phyloP scores from a whole-genome alignment of 2,888 invertebrate genomes.

The Leuctra nigra region DNA sequence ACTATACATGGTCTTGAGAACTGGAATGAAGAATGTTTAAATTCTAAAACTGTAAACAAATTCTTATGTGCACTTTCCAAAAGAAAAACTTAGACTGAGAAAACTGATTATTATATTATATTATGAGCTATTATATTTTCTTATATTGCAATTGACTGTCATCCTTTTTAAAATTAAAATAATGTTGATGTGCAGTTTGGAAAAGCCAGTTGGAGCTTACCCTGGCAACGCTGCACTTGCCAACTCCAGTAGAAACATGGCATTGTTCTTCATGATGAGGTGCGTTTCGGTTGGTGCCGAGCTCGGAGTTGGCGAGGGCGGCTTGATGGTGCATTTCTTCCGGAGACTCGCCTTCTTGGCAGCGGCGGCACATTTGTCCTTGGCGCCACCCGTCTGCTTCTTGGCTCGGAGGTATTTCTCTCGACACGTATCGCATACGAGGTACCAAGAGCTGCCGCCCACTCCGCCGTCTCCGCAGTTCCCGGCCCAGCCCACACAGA shows the following conservation, averaged over 20 bases:
- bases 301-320: conserved; percentile 36
- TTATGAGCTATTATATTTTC: too few relatives aligned
- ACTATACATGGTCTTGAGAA: too few relatives aligned
- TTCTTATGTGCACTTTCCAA: too few relatives aligned
- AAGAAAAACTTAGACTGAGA: too few relatives aligned
- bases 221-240: conserved; percentile 65
- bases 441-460: conserved; percentile 75
- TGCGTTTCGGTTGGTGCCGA: conserved; percentile 48
- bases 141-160: too few relatives aligned
- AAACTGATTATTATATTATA: too few relatives aligned
- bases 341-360: conserved; percentile 28
- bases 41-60: too few relatives aligned
- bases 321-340: conserved; percentile 35
- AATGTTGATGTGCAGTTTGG: too few relatives aligned
- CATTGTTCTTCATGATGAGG: conserved; percentile 84
- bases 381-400: conserved; percentile 22
- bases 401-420: conserved; percentile 56
- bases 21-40: too few relatives aligned
- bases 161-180: too few relatives aligned
- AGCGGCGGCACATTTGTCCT: conserved; percentile 21
- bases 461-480: conserved; percentile 82
- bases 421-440: conserved; percentile 86
- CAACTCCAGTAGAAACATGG: conserved; percentile 85
- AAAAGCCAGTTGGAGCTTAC: too few relatives aligned
- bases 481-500: conserved; percentile 82